A percentile compares a stretch with the other conserved stretches of the same genome.
Evolutionary conservation across 2,113 vertebrate genomes (phyloP).

Genomic region (Equus quagga): DNA sequence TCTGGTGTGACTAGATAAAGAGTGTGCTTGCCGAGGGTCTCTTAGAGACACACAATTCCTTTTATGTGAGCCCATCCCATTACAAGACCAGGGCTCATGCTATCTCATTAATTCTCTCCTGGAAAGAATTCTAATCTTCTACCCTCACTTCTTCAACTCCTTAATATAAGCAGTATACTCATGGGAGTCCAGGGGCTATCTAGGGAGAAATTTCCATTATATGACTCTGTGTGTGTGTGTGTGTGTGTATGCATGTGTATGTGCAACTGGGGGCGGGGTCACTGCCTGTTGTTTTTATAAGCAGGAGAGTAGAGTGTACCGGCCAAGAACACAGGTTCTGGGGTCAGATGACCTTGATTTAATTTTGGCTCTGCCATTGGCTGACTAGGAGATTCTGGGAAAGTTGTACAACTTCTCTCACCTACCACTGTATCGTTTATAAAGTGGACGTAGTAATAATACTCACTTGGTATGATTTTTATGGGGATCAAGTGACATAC

Average conservation of each 20-base stretch:
- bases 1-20: neutral
- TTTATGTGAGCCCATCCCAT: neutral
- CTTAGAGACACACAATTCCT: neutral
- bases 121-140: neutral
- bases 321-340: neutral
- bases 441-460: neutral
- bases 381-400: neutral
- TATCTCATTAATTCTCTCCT: neutral
- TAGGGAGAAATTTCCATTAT: neutral
- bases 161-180: neutral
- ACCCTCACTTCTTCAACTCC: neutral
- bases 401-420: neutral
- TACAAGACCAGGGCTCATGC: neutral
- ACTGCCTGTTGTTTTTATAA: neutral
- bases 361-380: neutral
- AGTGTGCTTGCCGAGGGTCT: rapidly evolving
- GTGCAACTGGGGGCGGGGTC: no score
- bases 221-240: neutral
- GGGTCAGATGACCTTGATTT: neutral
- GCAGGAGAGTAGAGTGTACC: rapidly evolving
- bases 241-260: neutral
- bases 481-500: neutral
- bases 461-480: neutral
- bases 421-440: neutral
- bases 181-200: neutral